Evolutionary conservation across 2,797 vertebrate species (phyloP), one percentile per base, ranked within the genome.

Genomic region (Epinephelus coioides): DNA sequence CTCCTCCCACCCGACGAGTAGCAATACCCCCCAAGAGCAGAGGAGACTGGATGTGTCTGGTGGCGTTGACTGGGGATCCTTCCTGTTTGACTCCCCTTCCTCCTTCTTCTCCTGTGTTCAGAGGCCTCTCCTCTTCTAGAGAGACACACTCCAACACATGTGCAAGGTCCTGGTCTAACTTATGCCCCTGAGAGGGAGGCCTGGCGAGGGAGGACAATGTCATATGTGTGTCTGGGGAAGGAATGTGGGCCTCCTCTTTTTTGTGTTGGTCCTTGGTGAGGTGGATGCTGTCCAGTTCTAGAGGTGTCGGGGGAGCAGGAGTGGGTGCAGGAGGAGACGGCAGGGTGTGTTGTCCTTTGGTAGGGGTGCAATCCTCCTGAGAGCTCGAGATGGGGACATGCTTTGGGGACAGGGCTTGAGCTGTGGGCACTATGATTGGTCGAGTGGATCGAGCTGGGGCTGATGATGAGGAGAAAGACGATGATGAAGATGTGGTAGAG

Each of bases 351-450:
- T 88, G 69, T 83, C 80, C 85, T 93, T 96, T 89, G 71, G 68
- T 78, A 27, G 74, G 57, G 18, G 60, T 69, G 44, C 82, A 67
- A 61, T 86, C 92, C 89, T 84, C 93, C 38, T 60, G 83, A 74
- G 81, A 73, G 2, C 30, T 79, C 4, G 82, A 84, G 76, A 74
- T 44, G 54, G 92, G 66, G 56, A 53, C 66, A 5, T 82, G 93
- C 73, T 92, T 90, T 59, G 92, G 88, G 23, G 88, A 91, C 59
- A 95, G 94, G 25, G 95, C 90, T 87, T 95, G 94, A 66, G 96
- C 96, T n/a, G 96, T 97, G 75, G 98, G 98, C 78, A 98, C 97
- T 85, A 97, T 93, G 88, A 98, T 96, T 49, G 97, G 95, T 50
- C 94, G 92, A 49, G 94, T 56, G 34, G 92, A 81, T 86, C 96